Evolutionary conservation across 2,888 invertebrate species (phyloP).

Genomic region (Calameuta pallipes): DNA sequence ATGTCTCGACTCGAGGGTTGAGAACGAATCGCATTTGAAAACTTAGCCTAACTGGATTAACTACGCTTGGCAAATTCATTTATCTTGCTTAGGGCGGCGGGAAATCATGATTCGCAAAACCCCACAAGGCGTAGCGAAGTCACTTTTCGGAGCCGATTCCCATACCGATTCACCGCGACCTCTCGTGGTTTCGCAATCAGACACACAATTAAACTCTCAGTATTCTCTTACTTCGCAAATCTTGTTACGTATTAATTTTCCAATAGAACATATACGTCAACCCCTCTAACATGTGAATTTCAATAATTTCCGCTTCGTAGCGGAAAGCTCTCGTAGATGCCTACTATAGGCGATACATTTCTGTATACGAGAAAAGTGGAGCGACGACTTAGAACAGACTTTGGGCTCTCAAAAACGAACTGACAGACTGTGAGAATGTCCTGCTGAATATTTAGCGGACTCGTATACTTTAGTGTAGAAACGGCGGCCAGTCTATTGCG

Average conservation of each 20-base stretch:
- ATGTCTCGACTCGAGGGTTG: neutral
- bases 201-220: neutral
- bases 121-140: neutral
- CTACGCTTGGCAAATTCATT: slow-evolving; percentile 19
- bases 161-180: neutral
- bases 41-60: slow-evolving; percentile 25
- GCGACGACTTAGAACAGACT: neutral
- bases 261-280: neutral
- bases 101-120: neutral
- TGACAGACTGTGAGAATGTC: neutral
- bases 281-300: neutral
- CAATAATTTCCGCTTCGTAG: neutral
- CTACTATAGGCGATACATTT: neutral
- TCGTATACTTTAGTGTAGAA: neutral
- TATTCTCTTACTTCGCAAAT: neutral
- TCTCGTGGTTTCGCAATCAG: neutral
- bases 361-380: neutral
- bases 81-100: slow-evolving; percentile 10
- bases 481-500: neutral
- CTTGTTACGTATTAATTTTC: neutral
- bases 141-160: neutral
- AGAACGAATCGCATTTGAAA: slow-evolving; percentile 20
- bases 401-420: neutral
- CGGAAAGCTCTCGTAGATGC: neutral
- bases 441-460: neutral